A percentile compares a stretch with the other conserved stretches of the same genome.
Conservation (phyloP, 2,888 invertebrate genomes). For the Hylaea fasciaria region DNA sequence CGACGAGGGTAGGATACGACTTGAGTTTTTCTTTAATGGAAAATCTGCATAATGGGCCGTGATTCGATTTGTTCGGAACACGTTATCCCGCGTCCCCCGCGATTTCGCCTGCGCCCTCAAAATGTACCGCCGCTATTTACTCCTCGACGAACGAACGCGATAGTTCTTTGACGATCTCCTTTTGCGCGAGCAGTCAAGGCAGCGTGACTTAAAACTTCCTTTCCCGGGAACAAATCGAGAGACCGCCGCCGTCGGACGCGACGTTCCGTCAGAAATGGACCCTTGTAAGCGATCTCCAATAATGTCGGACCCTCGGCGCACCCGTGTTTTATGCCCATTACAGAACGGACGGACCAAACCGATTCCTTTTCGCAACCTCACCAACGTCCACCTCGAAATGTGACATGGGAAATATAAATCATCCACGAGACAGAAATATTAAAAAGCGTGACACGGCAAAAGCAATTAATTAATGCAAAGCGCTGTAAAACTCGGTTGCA, state of each 20-base stretch:
- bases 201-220: constrained; percentile 63
- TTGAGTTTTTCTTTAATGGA: constrained; percentile 76
- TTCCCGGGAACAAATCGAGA: constrained; percentile 60
- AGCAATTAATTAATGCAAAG: constrained; percentile 64
- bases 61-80: constrained; percentile 77
- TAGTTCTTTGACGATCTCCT: constrained; percentile 65
- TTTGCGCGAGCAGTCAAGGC: constrained; percentile 57
- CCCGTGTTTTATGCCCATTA: constrained; percentile 62
- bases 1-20: constrained; percentile 45
- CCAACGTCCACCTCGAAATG: constrained; percentile 39
- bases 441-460: constrained; percentile 65
- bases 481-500: constrained; percentile 48
- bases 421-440: constrained; percentile 57
- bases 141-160: constrained; percentile 55
- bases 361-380: constrained; percentile 43
- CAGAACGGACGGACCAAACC: constrained; percentile 48
- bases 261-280: constrained; percentile 55
- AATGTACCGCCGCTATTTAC: constrained; percentile 71
- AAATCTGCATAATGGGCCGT: constrained; percentile 80
- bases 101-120: constrained; percentile 52
- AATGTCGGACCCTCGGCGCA: constrained; percentile 59
- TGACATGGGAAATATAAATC: constrained; percentile 59
- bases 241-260: constrained; percentile 53
- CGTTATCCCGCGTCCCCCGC: constrained; percentile 60
- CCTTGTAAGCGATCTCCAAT: constrained; percentile 75